phyloP scores from a whole-genome alignment of 2,113 vertebrate genomes.

The Semnornis frantzii region DNA sequence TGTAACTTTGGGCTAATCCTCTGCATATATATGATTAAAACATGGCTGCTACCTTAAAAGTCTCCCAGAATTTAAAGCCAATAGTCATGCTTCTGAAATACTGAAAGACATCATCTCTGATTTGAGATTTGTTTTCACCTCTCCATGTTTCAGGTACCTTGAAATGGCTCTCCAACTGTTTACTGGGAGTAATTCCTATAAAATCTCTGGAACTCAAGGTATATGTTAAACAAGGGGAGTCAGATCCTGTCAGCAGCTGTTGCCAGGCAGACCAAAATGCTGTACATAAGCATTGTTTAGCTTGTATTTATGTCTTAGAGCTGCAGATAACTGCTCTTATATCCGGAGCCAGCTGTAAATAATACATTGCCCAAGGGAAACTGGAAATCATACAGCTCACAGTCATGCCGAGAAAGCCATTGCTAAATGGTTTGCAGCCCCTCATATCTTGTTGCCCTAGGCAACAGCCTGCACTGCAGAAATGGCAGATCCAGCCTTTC shows the following conservation, averaged over 20 bases:
- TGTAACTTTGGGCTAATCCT: background rate
- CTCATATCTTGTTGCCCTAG: constrained; percentile 34
- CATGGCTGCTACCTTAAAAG: background rate
- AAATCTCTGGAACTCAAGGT: background rate
- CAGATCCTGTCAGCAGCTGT: background rate
- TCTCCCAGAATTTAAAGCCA: background rate
- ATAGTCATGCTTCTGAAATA: background rate
- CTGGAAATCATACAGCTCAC: background rate
- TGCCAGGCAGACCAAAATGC: background rate
- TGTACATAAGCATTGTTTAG: background rate
- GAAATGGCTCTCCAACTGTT: background rate
- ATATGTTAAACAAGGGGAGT: background rate
- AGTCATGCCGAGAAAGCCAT: constrained; percentile 6
- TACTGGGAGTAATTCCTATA: background rate
- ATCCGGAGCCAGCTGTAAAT: background rate
- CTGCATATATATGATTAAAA: background rate
- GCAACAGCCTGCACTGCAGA: constrained; percentile 35
- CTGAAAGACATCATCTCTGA: background rate
- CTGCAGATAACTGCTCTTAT: constrained; percentile 19
- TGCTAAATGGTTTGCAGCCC: constrained; percentile 17
- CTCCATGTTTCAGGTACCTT: background rate
- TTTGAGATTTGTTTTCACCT: background rate
- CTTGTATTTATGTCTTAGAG: constrained; percentile 10
- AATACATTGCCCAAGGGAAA: constrained; percentile 44
- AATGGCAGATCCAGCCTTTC: background rate